Percentiles rank a stretch among this genome's conserved stretches.
Evolutionary conservation across 1,140 invertebrate species (phyloP).

Genomic region (Helicoverpa armigera): DNA sequence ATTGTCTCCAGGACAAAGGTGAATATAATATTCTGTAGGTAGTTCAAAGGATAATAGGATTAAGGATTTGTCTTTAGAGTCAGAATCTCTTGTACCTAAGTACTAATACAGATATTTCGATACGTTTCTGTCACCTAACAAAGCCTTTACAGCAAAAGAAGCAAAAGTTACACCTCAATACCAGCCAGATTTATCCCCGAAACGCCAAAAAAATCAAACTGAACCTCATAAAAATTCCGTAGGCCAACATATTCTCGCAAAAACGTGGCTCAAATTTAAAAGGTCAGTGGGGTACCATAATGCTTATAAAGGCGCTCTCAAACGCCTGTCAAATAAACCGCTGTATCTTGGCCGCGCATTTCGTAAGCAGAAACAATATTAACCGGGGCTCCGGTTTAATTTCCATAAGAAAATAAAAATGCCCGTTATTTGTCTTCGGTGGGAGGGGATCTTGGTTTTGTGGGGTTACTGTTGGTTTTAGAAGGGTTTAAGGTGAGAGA

Average conservation of each 20-base stretch:
- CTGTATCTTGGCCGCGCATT: conserved; percentile 45
- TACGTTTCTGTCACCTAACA: too few relatives aligned
- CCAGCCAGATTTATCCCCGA: neutral
- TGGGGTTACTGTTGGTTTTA: conserved; percentile 53
- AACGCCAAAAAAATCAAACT: conserved; percentile 6
- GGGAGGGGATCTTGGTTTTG: conserved; percentile 57
- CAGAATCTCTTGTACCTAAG: too few relatives aligned
- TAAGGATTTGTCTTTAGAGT: too few relatives aligned
- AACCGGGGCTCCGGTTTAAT: conserved; percentile 68
- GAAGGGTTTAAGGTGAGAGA: neutral
- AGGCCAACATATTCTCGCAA: neutral
- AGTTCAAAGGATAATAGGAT: too few relatives aligned
- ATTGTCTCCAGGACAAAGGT: too few relatives aligned
- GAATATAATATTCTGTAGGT: too few relatives aligned
- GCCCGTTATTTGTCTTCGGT: conserved; percentile 71
- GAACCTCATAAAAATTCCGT: conserved; percentile 7
- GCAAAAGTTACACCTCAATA: too few relatives aligned
- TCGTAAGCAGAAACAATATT: conserved; percentile 60
- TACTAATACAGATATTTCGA: too few relatives aligned
- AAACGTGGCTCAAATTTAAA: conserved; percentile 5
- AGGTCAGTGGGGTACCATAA: conserved; percentile 29
- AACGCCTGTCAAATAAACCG: conserved; percentile 52
- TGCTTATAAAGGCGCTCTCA: conserved; percentile 28
- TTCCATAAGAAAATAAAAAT: conserved; percentile 80
- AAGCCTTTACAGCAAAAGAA: too few relatives aligned